Evolutionary conservation across 2,113 vertebrate genomes (phyloP), one percentile per base, ranked within the genome.

Genomic region (Eurystomus gularis): DNA sequence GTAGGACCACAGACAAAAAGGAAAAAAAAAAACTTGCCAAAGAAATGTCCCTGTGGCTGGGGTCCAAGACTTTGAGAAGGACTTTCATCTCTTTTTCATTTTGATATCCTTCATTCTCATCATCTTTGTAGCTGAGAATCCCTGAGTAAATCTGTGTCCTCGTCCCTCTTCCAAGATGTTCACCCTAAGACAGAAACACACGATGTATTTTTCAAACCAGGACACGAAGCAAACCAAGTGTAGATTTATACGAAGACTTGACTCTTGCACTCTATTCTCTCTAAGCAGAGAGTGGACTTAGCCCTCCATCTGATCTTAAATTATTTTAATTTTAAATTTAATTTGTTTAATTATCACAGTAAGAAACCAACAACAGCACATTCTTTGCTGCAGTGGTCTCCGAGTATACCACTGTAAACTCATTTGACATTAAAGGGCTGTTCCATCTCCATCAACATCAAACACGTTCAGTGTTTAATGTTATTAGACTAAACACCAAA

Each of bases 31-130:
- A 8, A 98, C 99, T 98, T 97, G 98, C 99, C 99, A 99, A 94
- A 89, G 99, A 99, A 66, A 99, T 99, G 94, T 99, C 99, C 93
- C 99, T 98, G 98, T 99, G 99, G 97, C 98, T 98, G 89, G 99
- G 98, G 83, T 99, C 99, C 93, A 99, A 96, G 57, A 99, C 99
- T 97, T 99, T 99, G 86, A 99, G 98, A 72, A 99, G 99, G 73
- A 99, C 99, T 97, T 99, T 98, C 40, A 99, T 98, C 48, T 99
- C 98, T 70, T 98, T 99, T 42, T 98, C 98, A 17, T 98, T 97
- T 2, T 97, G 95, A 17, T 98, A 98, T 0, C 98, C 98, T 70
- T 99, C 98, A 5, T 95, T 96, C 88, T 98, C 97, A 0, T 98
- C 99, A 1, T 97, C 99, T 93, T 98, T 99, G 96, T 99, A 98